Conservation (phyloP, 2,888 invertebrate species). For the Xestia sexstrigata region DNA sequence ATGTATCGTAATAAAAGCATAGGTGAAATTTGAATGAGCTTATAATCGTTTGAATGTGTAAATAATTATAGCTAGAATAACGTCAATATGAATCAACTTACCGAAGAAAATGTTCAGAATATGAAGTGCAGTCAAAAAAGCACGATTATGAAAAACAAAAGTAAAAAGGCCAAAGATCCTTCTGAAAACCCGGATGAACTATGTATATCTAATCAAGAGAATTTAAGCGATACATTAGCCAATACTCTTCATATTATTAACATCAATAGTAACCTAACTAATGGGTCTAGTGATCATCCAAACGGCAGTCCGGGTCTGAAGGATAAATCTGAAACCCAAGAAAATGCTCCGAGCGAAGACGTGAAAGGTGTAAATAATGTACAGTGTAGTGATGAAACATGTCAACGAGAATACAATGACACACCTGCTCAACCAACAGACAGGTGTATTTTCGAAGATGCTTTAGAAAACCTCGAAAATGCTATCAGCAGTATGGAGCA, state of each 20-base stretch:
- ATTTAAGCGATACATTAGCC: slow-evolving; percentile 83
- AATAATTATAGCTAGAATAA: slow-evolving; percentile 84
- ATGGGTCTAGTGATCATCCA: slow-evolving; percentile 86
- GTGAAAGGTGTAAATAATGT: slow-evolving; percentile 84
- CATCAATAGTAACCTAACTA: slow-evolving; percentile 86
- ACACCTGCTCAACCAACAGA: slow-evolving; percentile 67
- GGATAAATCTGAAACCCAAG: slow-evolving; percentile 74
- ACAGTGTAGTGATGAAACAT: slow-evolving; percentile 80
- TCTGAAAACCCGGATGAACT: slow-evolving; percentile 81
- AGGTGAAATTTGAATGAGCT: slow-evolving; percentile 80
- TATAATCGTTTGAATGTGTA: slow-evolving; percentile 85
- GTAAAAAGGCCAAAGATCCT: slow-evolving; percentile 89
- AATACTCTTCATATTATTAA: slow-evolving; percentile 87
- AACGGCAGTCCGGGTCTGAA: slow-evolving; percentile 76
- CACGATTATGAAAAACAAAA: slow-evolving; percentile 85
- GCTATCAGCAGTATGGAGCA: slow-evolving; percentile 73
- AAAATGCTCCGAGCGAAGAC: slow-evolving; percentile 72
- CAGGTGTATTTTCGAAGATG: slow-evolving; percentile 74
- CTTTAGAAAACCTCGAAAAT: slow-evolving; percentile 75
- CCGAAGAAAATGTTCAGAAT: slow-evolving; percentile 84
- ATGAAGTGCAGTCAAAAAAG: slow-evolving; percentile 85
- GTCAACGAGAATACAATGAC: slow-evolving; percentile 70
- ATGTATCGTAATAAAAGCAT: slow-evolving; percentile 81
- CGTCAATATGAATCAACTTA: slow-evolving; percentile 86
- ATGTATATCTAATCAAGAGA: slow-evolving; percentile 82